phyloP scores from a whole-genome alignment of 2,797 vertebrate species.

The Varecia variegata region DNA sequence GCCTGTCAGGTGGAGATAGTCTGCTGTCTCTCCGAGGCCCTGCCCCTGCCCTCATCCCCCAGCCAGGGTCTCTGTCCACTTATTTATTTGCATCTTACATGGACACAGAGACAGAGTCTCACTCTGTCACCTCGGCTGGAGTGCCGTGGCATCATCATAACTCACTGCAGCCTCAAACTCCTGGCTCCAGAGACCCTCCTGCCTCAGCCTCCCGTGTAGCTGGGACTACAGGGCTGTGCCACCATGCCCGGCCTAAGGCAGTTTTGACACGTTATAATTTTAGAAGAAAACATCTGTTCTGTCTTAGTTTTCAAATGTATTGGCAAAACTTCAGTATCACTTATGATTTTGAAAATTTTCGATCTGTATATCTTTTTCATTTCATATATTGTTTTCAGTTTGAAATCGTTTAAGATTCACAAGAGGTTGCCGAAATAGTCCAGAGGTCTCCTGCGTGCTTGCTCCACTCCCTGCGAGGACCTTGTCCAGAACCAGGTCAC shows the following conservation, averaged over 20 bases:
- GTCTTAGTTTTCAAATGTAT: not conserved
- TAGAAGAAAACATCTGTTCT: not conserved
- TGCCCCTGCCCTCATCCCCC: not conserved
- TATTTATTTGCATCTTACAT: not conserved
- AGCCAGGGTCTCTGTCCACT: too few species aligned
- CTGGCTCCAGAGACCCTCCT: not conserved
- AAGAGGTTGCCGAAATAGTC: not conserved
- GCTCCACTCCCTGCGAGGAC: not conserved
- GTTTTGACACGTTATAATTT: not conserved
- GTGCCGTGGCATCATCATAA: not conserved
- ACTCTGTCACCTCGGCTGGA: not conserved
- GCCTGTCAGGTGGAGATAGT: rapidly evolving
- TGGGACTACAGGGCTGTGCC: not conserved
- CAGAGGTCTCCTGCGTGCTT: not conserved
- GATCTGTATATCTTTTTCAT: not conserved
- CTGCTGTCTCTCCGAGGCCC: not conserved
- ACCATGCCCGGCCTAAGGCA: not conserved
- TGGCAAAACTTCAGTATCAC: not conserved
- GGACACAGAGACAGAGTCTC: not conserved
- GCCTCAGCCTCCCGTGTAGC: not conserved
- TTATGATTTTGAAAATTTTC: not conserved
- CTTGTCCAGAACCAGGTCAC: too few species aligned
- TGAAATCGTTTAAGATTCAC: not conserved
- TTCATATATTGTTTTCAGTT: not conserved
- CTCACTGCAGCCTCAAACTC: not conserved